Base-by-base conservation (phyloP, 2,888 invertebrate species). In the Eupsilia transversa region DNA sequence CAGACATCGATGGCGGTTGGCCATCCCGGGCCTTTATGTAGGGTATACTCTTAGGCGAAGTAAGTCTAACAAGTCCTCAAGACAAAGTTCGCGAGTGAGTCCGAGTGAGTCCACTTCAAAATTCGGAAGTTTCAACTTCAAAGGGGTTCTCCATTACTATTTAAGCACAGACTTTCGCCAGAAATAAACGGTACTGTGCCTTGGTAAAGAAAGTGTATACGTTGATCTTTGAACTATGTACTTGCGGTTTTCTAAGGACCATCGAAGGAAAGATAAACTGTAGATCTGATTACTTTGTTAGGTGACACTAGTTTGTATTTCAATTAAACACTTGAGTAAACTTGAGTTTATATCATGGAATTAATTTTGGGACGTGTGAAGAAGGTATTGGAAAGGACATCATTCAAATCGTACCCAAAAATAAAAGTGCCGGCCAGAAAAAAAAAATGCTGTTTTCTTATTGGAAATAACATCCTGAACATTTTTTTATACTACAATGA, bases 61-160 rank as follows among this genome's bases (percentile, higher is more conserved):
- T 77, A 75, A 64, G 64, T 77, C 57, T 73, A 79, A 69, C 80
- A 72, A 84, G 72, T 85, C 46, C 41, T n/a, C 72, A 67, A 67
- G 79, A 79, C 69, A 71, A 88, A 89, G 83, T 88, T 89, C 49
- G 65, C 67, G 78, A 81, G 79, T 27, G 71, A 76, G 76, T 72
- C 77, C 74, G 79, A 79, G 86, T 82, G 79, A 79, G 86, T 82
- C 82, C 84, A 87, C 88, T 88, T 87, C 80, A 86, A 89, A 87
- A 89, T 89, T 89, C 80, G 82, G 79, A 89, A 88, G 85, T 86
- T 88, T 84, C 80, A 75, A 79, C 88, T 84, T 85, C 87, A 88
- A 85, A 87, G 80, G 79, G 82, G 77, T 67, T 83, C 84, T 86
- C 82, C 87, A 83, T 89, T 89, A 88, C 84, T 88, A 88, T 88